Evolutionary conservation across 2,888 invertebrate species (phyloP), one percentile per base, ranked within the genome.

Genomic region (Agrotis puta): DNA sequence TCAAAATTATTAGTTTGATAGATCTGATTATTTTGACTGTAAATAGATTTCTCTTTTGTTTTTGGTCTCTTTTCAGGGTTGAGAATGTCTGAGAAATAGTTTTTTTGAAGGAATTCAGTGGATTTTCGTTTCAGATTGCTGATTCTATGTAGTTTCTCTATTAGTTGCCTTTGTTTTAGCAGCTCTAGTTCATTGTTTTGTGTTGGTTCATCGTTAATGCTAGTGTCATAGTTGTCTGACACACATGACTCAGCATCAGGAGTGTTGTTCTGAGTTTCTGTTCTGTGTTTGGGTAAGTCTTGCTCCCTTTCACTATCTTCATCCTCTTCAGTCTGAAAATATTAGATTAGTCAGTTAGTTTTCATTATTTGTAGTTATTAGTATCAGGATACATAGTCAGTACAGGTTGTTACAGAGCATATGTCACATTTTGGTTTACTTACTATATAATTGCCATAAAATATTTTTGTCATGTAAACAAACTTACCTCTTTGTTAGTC

Each of bases 401-500:
- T 27, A 24, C 14, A 22, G 14, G 2, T 1, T 1, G n/a, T n/a
- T 56, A 13, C 6, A 33, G 6, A 7, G 5, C 54, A 13, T 18
- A n/a, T n/a, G 3, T 56, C 56, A 56, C 2, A n/a, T 56, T 13
- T 27, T n/a, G 27, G 11, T n/a, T 9, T 33, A 54, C 4, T 2
- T 54, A 22, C 51, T 6, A 22, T 0, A 18, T 14, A 3, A 56
- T 13, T 1, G n/a, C n/a, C 13, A 7, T 56, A 7, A 14, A 56
- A 20, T 0, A 33, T 56, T 18, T 39, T 14, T 7, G 13, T 39
- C 65, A 63, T 39, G 51, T 33, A 45, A 62, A n/a, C 4, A 48
- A 58, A 70, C 74, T 79, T 59, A 96, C 96, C 92, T 95, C 94
- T 94, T 96, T 96, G 87, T 96, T 95, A 54, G 97, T 97, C 85